Evolutionary conservation across 2,797 vertebrate species (phyloP), one percentile per base, ranked within the genome.

Genomic region (Megalops cyprinoides): DNA sequence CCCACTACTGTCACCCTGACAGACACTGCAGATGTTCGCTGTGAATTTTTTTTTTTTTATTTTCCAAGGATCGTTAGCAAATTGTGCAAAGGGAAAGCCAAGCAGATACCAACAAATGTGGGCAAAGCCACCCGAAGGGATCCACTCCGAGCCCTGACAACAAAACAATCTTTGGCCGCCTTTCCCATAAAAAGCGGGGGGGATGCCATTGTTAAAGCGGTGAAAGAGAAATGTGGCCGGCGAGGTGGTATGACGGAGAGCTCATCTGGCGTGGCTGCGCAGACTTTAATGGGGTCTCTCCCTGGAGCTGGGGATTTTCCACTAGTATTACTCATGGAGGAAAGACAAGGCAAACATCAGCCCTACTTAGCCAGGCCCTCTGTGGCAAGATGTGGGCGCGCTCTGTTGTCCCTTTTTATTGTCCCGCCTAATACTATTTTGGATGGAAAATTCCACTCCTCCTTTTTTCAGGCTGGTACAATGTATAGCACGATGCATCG

Each of bases 231-330:
- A 91, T 90, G 91, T 88, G 89, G 88, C 86, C 86, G 84, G 87
- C 87, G 86, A 88, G 88, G 82, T 84, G 85, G 81, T 88, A 76
- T 79, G 20, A 9, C 28, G 28, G 67, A 76, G 49, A 83, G 69
- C 46, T 48, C n/a, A 15, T 84, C 83, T 83, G 34, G 34, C n/a
- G 20, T 58, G 76, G 39, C 62, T 23, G 25, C 85, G 82, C 82
- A 82, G 87, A 89, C 86, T 84, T 79, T 86, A 89, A 87, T 93
- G 92, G 85, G 88, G 42, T 73, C 65, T 58, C 12, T 67, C 46
- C 39, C 88, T 89, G 12, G 76, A 91, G 86, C 56, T 92, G 92
- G 94, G 93, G 92, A 93, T 94, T 95, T 95, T 95, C 94, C 94
- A 94, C 93, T 91, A 88, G 89, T 90, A 84, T 90, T 89, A 86